Evolutionary conservation across 2,888 invertebrate species (phyloP).

Genomic region (Busseola fusca): DNA sequence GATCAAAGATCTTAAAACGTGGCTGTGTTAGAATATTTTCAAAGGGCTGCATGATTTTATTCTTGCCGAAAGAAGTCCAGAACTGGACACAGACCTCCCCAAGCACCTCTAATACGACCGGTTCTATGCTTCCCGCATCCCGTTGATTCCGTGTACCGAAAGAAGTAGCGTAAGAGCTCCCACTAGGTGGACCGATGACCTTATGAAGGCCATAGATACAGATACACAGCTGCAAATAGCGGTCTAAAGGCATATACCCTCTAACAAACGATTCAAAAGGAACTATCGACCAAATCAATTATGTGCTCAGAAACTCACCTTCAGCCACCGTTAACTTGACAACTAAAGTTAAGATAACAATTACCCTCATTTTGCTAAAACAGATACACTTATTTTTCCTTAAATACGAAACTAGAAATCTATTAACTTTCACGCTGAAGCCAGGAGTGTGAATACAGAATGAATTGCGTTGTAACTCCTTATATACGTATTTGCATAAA

Average conservation of each 20-base stretch:
- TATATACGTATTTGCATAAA: slow-evolving; percentile 28
- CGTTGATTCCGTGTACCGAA: neutral
- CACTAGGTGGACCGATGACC: neutral
- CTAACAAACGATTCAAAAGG: neutral
- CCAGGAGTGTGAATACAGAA: slow-evolving; percentile 15
- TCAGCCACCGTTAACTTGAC: slow-evolving; percentile 46
- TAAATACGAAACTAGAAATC: neutral
- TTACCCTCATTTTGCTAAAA: slow-evolving; percentile 43
- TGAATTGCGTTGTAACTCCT: slow-evolving; percentile 1
- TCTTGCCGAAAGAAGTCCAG: neutral
- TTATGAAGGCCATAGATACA: neutral
- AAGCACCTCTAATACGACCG: neutral
- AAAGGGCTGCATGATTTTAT: neutral
- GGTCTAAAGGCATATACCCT: neutral
- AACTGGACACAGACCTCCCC: neutral
- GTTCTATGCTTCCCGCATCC: neutral
- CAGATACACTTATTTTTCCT: neutral
- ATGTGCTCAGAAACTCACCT: slow-evolving; percentile 37
- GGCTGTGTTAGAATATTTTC: neutral
- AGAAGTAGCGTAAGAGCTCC: neutral
- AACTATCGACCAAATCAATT: neutral
- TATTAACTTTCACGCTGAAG: slow-evolving; percentile 9
- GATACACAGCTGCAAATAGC: neutral
- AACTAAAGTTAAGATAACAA: slow-evolving; percentile 43
- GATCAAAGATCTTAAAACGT: neutral